A percentile compares a stretch with the other conserved stretches of the same genome.
These are phyloP conservation scores for Propsilocerus akamusi DNA, from an alignment of 1,140 invertebrate genomes.

Conservation along the genomic window DNA sequence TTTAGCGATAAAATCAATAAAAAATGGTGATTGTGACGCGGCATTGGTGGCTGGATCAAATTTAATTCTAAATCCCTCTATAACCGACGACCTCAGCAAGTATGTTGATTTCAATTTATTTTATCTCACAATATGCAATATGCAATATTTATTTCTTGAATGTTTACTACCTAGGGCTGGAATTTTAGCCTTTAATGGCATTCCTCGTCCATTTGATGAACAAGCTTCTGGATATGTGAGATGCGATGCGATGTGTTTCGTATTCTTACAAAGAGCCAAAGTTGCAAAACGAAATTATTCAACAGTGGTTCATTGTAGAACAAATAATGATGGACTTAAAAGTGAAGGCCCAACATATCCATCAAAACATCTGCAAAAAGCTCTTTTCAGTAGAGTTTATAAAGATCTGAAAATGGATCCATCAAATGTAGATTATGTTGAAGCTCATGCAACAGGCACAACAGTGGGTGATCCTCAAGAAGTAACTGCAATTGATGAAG, in stretches of 20 bases:
- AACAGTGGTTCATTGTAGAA: constrained; percentile 29
- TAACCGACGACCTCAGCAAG: constrained; percentile 56
- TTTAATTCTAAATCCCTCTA: constrained; percentile 67
- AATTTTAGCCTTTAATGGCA: constrained; percentile 68
- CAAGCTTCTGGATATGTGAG: constrained; percentile 55
- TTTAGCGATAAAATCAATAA: constrained; percentile 58
- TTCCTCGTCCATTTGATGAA: constrained; percentile 78
- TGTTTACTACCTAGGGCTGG: constrained; percentile 50
- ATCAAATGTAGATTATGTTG: constrained; percentile 53
- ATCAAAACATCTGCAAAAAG: constrained; percentile 60
- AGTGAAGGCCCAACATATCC: constrained; percentile 82
- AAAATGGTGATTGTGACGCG: constrained; percentile 58
- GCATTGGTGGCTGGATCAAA: constrained; percentile 76
- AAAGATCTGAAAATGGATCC: constrained; percentile 60
- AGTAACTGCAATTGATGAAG: constrained; percentile 60
- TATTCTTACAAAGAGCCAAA: constrained; percentile 66
- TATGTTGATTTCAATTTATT: constrained; percentile 12
- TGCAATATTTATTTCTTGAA: not conserved
- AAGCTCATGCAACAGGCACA: constrained; percentile 80
- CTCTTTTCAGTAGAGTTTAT: constrained; percentile 68
- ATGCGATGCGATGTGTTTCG: constrained; percentile 54
- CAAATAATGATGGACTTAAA: constrained; percentile 80
- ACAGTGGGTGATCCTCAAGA: constrained; percentile 76
- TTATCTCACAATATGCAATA: not conserved
- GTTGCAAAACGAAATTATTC: constrained; percentile 60